Base-by-base conservation (phyloP, 2,113 vertebrate genomes). In the Onychostoma macrolepis region DNA sequence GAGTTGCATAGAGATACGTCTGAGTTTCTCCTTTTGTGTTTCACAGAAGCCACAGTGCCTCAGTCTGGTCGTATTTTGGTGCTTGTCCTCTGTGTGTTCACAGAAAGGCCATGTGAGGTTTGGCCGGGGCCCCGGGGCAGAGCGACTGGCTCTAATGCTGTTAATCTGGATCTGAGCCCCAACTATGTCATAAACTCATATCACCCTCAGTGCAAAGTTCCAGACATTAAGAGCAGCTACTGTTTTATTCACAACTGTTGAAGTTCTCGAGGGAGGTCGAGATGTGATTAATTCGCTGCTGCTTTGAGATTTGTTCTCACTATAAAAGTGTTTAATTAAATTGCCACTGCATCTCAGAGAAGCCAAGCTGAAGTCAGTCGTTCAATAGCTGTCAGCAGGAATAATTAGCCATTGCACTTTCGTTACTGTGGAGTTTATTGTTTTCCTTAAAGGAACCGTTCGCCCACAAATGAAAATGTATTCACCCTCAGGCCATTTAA, bases 281-380 rank as follows among this genome's bases (percentile, higher is more conserved):
- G 56, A 8, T 80, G 72, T 87, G 84, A 87, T 89, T 81, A 84
- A 26, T 9, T 28, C 76, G 1, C 67, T 26, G 43, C n/a, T 17
- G 33, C 67, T 36, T 78, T 84, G 80, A 80, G 84, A 69, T 80
- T 86, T n/a, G 36, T 28, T 75, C 30, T 74, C 2, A 13, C 9
- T 6, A 21, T 38, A 33, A 78, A 83, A 43, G 41, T 72, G 58
- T 80, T 75, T 84, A 84, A 86, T 80, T 89, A 67, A 89, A 33
- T 38, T 12, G n/a, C 12, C 28, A 43, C 19, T 11, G 50, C 13
- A 50, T 86, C 48, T 81, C 36, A 19, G 2, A 28, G 71, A 85
- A 53, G 63, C 53, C 13, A 43, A 58, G 41, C 15, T 61, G 24
- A 36, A 21, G 36, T 28, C 6, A 48, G 24, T 6, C 4, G 8